A percentile compares a stretch with the other conserved stretches of the same genome.
Evolutionary conservation across 1,140 invertebrate species (phyloP).

Genomic region (Calliopsis andreniformis): DNA sequence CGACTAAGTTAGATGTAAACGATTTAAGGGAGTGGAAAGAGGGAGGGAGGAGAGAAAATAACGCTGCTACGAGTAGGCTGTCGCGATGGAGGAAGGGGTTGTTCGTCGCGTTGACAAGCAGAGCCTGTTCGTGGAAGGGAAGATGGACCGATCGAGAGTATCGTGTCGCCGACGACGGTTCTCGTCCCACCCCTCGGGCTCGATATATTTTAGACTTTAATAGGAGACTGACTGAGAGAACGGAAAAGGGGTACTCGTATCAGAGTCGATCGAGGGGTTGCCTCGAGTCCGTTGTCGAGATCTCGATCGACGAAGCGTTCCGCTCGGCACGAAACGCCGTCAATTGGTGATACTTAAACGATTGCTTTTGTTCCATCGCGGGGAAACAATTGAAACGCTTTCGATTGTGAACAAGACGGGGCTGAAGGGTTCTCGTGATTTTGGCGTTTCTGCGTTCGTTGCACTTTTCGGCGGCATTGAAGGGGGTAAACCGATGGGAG

Average conservation of each 20-base stretch:
- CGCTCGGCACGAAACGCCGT: not conserved
- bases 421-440: too few species aligned
- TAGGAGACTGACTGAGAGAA: conserved; percentile 45
- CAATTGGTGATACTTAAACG: not conserved
- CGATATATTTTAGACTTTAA: conserved; percentile 45
- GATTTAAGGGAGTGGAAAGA: conserved; percentile 6
- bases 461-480: too few species aligned
- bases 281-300: not conserved
- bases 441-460: too few species aligned
- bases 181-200: not conserved
- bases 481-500: too few species aligned
- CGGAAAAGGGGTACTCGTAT: conserved; percentile 14
- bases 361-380: not conserved
- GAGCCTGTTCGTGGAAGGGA: conserved; percentile 42
- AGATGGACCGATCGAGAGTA: conserved; percentile 32
- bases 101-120: conserved; percentile 6
- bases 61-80: conserved; percentile 5
- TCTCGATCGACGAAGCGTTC: not conserved
- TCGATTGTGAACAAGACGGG: too few species aligned
- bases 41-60: too few species aligned
- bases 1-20: conserved; percentile 46
- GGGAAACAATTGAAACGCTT: not conserved
- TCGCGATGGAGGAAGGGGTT: not conserved
- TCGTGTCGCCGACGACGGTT: not conserved
- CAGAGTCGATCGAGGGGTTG: not conserved